Base-by-base conservation (phyloP, 37 sponge, comb jelly and placozoan genomes). In the Hexactinellida sp. region DNA sequence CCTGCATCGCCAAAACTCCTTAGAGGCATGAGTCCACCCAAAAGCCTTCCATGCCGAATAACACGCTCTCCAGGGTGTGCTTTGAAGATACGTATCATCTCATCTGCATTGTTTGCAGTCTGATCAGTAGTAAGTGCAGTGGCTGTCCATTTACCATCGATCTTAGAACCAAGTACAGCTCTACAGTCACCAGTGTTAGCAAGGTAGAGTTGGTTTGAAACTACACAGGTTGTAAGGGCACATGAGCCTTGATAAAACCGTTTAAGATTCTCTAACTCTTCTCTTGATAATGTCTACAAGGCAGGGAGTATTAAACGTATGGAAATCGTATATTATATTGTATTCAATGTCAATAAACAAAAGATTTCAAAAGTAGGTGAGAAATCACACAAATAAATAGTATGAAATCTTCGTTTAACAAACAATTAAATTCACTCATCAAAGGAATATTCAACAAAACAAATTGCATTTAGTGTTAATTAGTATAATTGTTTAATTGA, bases 121-220 rank as follows among this genome's bases (percentile, higher is more conserved):
- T 95, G 95, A 55, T 95, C 95, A 0, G 51, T 38, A 0, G 91
- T 88, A 34, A 95, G 88, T 0, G 90, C 87, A n/a, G 85, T 39
- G 0, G 95, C 87, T 34, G 0, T 28, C 90, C 92, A 95, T 30
- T 86, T 76, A 3, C 85, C 86, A 9, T 51, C 54, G 25, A 37
- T 13, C 51, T 82, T 38, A 1, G 37, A 82, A 21, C 93, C 93
- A 5, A 95, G 36, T 23, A 95, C 95, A 1, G 89, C 91, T 13
- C 95, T 85, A 37, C 95, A 95, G 86, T 95, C 95, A 24, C 95
- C 95, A 0, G 91, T 90, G 54, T 82, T 95, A 23, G 95, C 93
- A 10, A 95, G 85, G 37, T 52, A 88, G 24, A 95, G 37, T 24
- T 87, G 84, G n/a, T 87, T 16, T 0, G 38, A 76, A 21, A 54